phyloP scores from a whole-genome alignment of 2,797 vertebrate species.

The Sparus aurata region DNA sequence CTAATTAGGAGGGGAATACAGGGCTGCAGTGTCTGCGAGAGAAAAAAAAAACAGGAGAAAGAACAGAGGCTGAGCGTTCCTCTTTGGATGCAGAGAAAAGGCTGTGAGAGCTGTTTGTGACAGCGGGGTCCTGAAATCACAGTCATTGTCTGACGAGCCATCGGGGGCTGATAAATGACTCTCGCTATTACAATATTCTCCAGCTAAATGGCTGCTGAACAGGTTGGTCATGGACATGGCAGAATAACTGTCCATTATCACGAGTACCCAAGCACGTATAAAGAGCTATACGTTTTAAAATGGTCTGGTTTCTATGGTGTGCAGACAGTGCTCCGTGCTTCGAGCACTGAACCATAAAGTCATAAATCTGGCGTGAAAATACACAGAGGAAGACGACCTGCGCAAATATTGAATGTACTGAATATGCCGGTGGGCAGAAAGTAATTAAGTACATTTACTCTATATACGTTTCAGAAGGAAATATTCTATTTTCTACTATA shows the following conservation, averaged over 20 bases:
- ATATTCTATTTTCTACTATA: too few relatives aligned
- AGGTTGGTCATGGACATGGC: constrained; percentile 48
- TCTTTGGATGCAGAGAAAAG: constrained; percentile 46
- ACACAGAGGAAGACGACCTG: constrained; percentile 32
- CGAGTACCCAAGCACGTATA: constrained; percentile 34
- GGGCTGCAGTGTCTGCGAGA: constrained; percentile 12
- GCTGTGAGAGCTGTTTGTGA: constrained; percentile 50
- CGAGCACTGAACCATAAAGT: constrained; percentile 43
- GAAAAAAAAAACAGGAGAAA: constrained; percentile 15
- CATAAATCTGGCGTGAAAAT: constrained; percentile 65
- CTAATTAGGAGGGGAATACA: constrained; percentile 71
- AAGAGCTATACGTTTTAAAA: constrained; percentile 43
- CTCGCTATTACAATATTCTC: constrained; percentile 60
- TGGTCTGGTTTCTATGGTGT: constrained; percentile 28
- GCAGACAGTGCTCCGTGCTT: constrained; percentile 18
- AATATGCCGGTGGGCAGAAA: constrained; percentile 16
- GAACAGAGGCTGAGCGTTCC: constrained; percentile 35
- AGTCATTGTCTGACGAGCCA: constrained; percentile 61
- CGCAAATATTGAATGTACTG: not conserved
- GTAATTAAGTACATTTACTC: not conserved
- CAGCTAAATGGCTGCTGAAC: constrained; percentile 62
- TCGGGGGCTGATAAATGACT: constrained; percentile 67
- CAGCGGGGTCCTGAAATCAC: constrained; percentile 45
- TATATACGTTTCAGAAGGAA: not conserved
- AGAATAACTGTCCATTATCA: constrained; percentile 55